These are phyloP conservation scores for Hemicrepidius hirtus DNA, from an alignment of 2,888 invertebrate species.

Conservation along the genomic window DNA sequence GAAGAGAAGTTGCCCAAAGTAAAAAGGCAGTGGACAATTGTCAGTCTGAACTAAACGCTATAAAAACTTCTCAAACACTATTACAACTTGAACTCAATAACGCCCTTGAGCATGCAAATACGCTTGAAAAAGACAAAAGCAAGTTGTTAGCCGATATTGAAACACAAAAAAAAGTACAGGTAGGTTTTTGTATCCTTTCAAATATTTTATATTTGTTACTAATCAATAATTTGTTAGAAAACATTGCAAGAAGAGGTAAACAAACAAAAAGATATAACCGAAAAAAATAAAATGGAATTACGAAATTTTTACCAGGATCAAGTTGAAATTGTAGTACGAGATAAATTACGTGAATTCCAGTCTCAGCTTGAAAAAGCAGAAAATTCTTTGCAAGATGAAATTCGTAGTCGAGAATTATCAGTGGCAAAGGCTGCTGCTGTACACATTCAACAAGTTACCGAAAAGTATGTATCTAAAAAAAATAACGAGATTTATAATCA, in stretches of 20 bases:
- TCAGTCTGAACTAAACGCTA: conserved; percentile 68
- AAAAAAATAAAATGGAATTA: conserved; percentile 80
- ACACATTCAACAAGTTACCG: conserved; percentile 82
- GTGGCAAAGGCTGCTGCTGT: conserved; percentile 82
- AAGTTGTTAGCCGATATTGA: conserved; percentile 66
- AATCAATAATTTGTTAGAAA: conserved; percentile 67
- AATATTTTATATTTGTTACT: not conserved
- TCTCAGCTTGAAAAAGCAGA: conserved; percentile 83
- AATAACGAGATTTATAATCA: too few relatives aligned
- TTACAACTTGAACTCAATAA: conserved; percentile 61
- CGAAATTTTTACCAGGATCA: conserved; percentile 87
- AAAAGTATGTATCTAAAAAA: conserved; percentile 72
- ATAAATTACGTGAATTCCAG: conserved; percentile 86
- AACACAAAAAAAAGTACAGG: conserved; percentile 66
- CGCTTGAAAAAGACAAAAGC: conserved; percentile 67
- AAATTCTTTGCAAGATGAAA: conserved; percentile 78
- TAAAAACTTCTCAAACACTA: conserved; percentile 63
- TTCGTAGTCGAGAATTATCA: conserved; percentile 78
- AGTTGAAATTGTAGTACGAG: conserved; percentile 84
- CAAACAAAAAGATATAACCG: conserved; percentile 74
- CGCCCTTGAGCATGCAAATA: conserved; percentile 57
- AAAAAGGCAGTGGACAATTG: conserved; percentile 75
- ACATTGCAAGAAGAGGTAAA: conserved; percentile 69
- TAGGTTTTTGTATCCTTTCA: too few relatives aligned
- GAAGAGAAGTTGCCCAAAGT: conserved; percentile 66